Conservation (phyloP, 1,140 invertebrate species). For the Bombus picipes region DNA sequence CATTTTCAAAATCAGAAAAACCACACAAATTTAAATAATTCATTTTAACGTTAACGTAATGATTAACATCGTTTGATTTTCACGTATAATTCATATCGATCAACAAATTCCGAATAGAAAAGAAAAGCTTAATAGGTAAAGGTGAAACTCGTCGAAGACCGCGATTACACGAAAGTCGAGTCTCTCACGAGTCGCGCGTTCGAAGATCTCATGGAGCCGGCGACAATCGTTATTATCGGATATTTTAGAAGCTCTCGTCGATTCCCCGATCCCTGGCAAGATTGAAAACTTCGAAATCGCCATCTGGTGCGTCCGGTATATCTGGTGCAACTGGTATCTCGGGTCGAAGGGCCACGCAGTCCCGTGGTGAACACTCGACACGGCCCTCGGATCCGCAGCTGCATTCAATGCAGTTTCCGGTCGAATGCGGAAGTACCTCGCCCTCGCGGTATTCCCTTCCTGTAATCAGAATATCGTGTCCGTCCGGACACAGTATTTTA, state of each 20-base stretch:
- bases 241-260: constrained; percentile 75
- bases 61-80: background rate
- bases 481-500: background rate
- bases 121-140: too few relatives aligned
- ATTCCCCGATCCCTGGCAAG: constrained; percentile 72
- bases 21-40: background rate
- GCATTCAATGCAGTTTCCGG: constrained; percentile 88
- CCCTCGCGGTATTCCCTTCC: constrained; percentile 86
- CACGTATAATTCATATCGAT: background rate
- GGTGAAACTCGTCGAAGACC: background rate
- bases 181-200: background rate
- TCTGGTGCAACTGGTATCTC: constrained; percentile 73
- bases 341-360: constrained; percentile 83
- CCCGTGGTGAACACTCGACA: constrained; percentile 86
- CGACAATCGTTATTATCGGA: constrained; percentile 43
- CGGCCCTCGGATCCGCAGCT: constrained; percentile 86
- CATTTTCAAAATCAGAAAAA: background rate
- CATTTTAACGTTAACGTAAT: background rate
- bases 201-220: background rate
- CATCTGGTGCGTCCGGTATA: constrained; percentile 71
- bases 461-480: constrained; percentile 68
- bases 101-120: background rate
- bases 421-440: constrained; percentile 86
- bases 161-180: background rate
- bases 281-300: constrained; percentile 78